Base-by-base conservation (phyloP, 2,113 vertebrate species). In the Nyctibius bracteatus region DNA sequence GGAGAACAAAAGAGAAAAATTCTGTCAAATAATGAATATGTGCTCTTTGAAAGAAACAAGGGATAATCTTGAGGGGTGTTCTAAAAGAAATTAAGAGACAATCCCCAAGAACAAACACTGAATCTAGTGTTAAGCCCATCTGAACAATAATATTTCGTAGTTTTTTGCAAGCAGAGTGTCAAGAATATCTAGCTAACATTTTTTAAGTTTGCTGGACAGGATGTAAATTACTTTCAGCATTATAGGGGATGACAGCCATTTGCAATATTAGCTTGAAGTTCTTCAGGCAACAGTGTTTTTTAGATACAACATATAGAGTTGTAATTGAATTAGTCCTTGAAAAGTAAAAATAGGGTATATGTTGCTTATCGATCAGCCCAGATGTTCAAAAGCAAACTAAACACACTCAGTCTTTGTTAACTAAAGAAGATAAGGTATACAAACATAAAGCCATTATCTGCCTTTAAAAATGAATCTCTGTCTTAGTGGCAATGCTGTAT, bases 311-410 rank as follows among this genome's bases (percentile, higher is more conserved):
- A 67, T 41, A 52, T 1, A 54, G 19, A 28, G 22, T 10, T 85
- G 33, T 62, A 87, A 92, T 46, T 70, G 70, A 91, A 85, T 85
- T 62, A 87, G 83, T 59, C 86, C 83, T 96, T 95, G 84, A 91
- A 80, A 94, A 91, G 41, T 25, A 65, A 90, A 70, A 44, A 81
- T 14, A 67, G 55, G 59, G 12, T 79, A 66, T 59, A 59, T 33
- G 35, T 14, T 2, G 12, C 58, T 92, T 97, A 97, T 95, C 30
- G 23, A 88, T 87, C 79, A 88, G 70, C 11, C 35, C 94, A 96
- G 71, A 80, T 77, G 79, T 62, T 92, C 62, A 91, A 91, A 92
- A 84, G 86, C 41, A 89, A 92, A 81, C 78, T 43, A 85, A 91
- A 73, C 31, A 58, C 12, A 13, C 33, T 90, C 59, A 57, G 49